Evolutionary conservation across 2,888 invertebrate genomes (phyloP).

Genomic region (Pomacea canaliculata): DNA sequence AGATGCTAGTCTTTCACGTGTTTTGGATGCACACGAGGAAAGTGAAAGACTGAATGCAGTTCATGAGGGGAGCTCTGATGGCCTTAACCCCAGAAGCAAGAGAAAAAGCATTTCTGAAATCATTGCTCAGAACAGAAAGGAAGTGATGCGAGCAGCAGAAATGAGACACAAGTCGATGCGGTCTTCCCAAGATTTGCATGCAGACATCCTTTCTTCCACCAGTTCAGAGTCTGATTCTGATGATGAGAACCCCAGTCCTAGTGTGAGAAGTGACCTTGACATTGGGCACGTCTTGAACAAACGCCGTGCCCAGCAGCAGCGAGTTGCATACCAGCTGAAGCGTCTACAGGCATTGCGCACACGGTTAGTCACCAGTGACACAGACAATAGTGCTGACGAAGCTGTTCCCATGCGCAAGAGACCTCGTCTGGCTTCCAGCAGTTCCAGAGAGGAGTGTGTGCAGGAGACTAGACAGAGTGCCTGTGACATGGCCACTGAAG

Average conservation of each 20-base stretch:
- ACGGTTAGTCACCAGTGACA: conserved; percentile 46
- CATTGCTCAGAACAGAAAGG: conserved; percentile 49
- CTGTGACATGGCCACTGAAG: conserved; percentile 22
- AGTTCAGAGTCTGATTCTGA: conserved; percentile 32
- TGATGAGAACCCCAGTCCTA: conserved; percentile 11
- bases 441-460: conserved; percentile 12
- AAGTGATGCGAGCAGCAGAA: conserved; percentile 32
- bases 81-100: conserved; percentile 7
- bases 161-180: conserved; percentile 32
- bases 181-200: conserved; percentile 27
- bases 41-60: conserved; percentile 10
- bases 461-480: background rate
- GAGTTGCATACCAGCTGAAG: conserved; percentile 37
- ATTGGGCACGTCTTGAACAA: conserved; percentile 12
- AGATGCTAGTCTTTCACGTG: conserved; percentile 34
- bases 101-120: conserved; percentile 45
- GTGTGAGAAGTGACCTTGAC: conserved; percentile 16
- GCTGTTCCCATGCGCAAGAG: conserved; percentile 1
- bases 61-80: conserved; percentile 17
- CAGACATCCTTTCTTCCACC: conserved; percentile 21
- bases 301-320: conserved; percentile 22
- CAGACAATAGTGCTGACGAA: conserved; percentile 24
- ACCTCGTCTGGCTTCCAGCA: conserved; percentile 11
- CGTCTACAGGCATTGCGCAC: conserved; percentile 46
- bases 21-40: conserved; percentile 33